Base-by-base conservation (phyloP, 2,888 invertebrate species). In the Zhengitettix transpicula region DNA sequence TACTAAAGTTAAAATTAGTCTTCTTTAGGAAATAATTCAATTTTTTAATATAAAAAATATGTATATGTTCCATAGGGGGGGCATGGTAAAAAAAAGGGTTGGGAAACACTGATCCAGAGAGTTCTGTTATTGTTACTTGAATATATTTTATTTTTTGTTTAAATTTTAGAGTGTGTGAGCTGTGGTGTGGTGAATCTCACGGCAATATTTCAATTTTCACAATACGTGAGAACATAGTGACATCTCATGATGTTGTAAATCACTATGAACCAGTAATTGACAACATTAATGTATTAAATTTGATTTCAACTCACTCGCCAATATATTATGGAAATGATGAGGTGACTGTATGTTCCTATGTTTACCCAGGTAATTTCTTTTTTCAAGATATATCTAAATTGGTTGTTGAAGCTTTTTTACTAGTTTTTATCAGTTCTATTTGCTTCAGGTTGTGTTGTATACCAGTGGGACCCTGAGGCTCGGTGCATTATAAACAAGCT, bases 131-230 rank as follows among this genome's bases (percentile, higher is more conserved):
- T n/a, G n/a, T n/a, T n/a, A n/a, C n/a, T n/a, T n/a, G n/a, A n/a
- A n/a, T n/a, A n/a, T n/a, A n/a, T n/a, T n/a, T n/a, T n/a, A n/a
- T 2, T 28, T 28, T 28, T 7, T 28, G 28, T 28, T n/a, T 8
- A 14, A 47, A 47, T 40, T 61, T 17, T 59, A 69, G 67, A 55
- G 65, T 71, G 28, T 79, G 84, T 67, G 89, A 91, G 70, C 72
- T 94, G 15, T 96, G 95, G 95, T 89, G 91, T 66, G 95, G 95
- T 1, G 92, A 92, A 67, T 79, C 81, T 42, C 81, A 82, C 62
- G 92, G 89, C 1, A 83, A 82, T 58, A 83, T 95, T 64, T 83
- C 85, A 57, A 82, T 90, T 28, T 93, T 91, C 71, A 77, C 82
- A 0, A 76, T 94, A 58, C 81, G 81, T 66, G 82, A 81, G 61